These are phyloP conservation scores for Geotrypetes seraphini DNA, from an alignment of 2,797 vertebrate genomes.

Conservation along the genomic window DNA sequence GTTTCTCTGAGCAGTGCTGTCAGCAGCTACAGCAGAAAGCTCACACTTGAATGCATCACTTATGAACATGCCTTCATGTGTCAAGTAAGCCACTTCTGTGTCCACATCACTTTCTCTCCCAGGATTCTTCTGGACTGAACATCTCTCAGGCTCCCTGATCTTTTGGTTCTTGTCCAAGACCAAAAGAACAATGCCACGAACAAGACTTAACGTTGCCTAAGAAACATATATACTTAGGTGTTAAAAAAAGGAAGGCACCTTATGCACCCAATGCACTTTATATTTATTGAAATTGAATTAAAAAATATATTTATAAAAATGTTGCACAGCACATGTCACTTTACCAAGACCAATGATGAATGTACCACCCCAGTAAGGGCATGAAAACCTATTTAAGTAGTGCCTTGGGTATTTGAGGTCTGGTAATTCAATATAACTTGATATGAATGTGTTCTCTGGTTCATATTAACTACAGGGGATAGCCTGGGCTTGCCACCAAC, in stretches of 20 bases:
- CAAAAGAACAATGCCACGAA: constrained; percentile 78
- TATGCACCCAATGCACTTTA: no score
- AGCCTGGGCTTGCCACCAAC: no score
- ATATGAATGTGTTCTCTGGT: no score
- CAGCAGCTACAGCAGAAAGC: constrained; percentile 25
- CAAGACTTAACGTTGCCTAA: constrained; percentile 76
- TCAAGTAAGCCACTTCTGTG: constrained; percentile 86
- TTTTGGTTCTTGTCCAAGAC: constrained; percentile 81
- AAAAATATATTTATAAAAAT: no score
- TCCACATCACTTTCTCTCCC: constrained; percentile 48
- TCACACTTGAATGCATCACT: constrained; percentile 78
- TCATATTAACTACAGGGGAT: no score
- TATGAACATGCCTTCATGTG: constrained; percentile 89
- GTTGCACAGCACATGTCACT: no score
- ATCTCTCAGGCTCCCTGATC: constrained; percentile 50
- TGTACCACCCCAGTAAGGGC: no score
- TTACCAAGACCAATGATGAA: no score
- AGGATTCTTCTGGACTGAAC: constrained; percentile 32
- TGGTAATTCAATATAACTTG: no score
- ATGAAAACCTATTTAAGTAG: no score
- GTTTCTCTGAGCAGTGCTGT: constrained; percentile 47
- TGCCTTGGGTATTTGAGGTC: no score
- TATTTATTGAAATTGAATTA: no score
- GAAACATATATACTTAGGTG: constrained; percentile 14
- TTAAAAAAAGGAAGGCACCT: not conserved